Evolutionary conservation across 2,113 vertebrate species (phyloP).

Genomic region (Cebus imitator): DNA sequence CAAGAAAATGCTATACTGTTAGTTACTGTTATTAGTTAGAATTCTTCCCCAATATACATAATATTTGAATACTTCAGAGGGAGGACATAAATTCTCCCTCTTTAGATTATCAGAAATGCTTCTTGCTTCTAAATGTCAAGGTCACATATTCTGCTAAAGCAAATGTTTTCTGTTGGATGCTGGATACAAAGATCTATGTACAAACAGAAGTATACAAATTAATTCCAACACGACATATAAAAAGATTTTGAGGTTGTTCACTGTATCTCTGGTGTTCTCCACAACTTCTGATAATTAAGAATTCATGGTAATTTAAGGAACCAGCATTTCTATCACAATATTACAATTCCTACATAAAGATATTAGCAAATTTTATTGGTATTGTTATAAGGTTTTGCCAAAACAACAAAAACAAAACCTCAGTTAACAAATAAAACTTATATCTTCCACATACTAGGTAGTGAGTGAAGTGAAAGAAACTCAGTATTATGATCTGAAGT

Average conservation of each 20-base stretch:
- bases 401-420: not conserved
- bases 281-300: not conserved
- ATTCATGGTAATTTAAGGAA: conserved; percentile 45
- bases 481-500: not conserved
- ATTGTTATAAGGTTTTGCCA: not conserved
- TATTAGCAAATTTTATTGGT: not conserved
- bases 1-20: conserved; percentile 17
- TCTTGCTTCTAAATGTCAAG: conserved; percentile 44
- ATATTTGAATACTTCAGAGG: not conserved
- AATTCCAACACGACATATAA: conserved; percentile 1
- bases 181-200: not conserved
- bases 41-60: not conserved
- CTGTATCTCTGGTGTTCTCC: not conserved
- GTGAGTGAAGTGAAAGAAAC: not conserved
- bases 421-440: not conserved
- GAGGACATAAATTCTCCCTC: not conserved
- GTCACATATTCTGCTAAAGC: not conserved
- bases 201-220: not conserved
- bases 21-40: not conserved
- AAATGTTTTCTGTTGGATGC: conserved; percentile 8
- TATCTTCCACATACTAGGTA: not conserved
- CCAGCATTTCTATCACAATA: not conserved
- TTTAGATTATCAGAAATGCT: conserved; percentile 12
- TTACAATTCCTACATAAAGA: not conserved
- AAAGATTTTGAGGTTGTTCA: conserved; percentile 1